Evolutionary conservation across 1,140 invertebrate genomes (phyloP).

Genomic region (Zaprionus lachaisei): DNA sequence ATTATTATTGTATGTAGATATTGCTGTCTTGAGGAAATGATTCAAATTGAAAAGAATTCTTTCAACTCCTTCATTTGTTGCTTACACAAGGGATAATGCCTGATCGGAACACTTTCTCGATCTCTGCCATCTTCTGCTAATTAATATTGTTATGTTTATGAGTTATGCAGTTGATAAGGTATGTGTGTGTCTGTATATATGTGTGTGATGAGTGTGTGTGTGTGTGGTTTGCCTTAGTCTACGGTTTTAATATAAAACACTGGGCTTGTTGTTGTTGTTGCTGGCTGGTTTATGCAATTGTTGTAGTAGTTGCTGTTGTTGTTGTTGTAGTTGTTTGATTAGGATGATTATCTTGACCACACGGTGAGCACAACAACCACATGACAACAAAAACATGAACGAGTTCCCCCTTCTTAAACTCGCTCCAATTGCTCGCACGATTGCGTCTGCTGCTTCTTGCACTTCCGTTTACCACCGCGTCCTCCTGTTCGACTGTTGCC

Average conservation of each 20-base stretch:
- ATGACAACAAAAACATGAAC: slow-evolving; percentile 18
- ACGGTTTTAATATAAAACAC: slow-evolving; percentile 82
- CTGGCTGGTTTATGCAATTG: slow-evolving; percentile 11
- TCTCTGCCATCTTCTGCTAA: background rate
- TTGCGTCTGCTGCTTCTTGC: slow-evolving; percentile 71
- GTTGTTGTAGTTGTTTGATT: slow-evolving; percentile 10
- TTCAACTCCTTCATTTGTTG: background rate
- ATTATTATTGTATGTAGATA: background rate
- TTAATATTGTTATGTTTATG: slow-evolving; percentile 2
- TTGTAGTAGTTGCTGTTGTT: slow-evolving; percentile 23
- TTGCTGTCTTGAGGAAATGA: background rate
- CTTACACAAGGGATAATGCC: slow-evolving; percentile 10
- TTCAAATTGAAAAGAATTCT: too few relatives aligned
- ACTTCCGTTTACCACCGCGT: slow-evolving; percentile 49
- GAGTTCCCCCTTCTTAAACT: slow-evolving; percentile 38
- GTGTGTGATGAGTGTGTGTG: slow-evolving; percentile 15
- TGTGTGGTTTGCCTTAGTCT: slow-evolving; percentile 45
- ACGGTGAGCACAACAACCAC: slow-evolving; percentile 16
- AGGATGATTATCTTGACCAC: background rate
- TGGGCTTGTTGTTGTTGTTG: slow-evolving; percentile 45
- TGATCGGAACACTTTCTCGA: background rate
- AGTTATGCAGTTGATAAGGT: slow-evolving; percentile 23
- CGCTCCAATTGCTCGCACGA: slow-evolving; percentile 81
- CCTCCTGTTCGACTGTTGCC: slow-evolving; percentile 2
- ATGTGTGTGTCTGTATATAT: slow-evolving; percentile 19